These are phyloP conservation scores for Mya arenaria DNA, from an alignment of 1,140 invertebrate species.

Conservation along the genomic window DNA sequence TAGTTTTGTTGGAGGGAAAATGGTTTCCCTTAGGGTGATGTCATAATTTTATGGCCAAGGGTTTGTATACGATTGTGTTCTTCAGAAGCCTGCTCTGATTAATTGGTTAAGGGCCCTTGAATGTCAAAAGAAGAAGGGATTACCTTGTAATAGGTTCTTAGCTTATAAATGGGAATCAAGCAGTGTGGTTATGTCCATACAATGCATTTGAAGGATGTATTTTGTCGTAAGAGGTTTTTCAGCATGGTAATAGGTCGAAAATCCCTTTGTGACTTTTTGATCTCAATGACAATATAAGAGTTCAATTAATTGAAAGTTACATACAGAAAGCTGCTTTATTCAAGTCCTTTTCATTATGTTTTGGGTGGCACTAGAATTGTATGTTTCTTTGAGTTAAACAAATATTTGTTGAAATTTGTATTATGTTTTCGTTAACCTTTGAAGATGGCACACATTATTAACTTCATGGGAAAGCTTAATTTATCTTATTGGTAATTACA, in stretches of 20 bases:
- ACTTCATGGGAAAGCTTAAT: too few relatives aligned
- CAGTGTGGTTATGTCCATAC: slow-evolving; percentile 16
- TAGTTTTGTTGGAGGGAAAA: slow-evolving; percentile 18
- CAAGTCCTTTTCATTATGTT: too few relatives aligned
- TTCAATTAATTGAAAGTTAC: too few relatives aligned
- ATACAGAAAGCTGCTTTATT: too few relatives aligned
- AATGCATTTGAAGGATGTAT: slow-evolving; percentile 2
- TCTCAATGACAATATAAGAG: neutral
- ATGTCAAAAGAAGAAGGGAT: slow-evolving; percentile 30
- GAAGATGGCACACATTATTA: too few relatives aligned
- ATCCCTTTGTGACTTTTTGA: neutral
- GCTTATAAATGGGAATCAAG: neutral
- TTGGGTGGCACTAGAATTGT: too few relatives aligned
- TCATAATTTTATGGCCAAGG: slow-evolving; percentile 23
- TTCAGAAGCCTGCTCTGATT: slow-evolving; percentile 25
- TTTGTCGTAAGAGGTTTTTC: neutral
- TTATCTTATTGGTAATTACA: too few relatives aligned
- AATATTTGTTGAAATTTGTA: too few relatives aligned
- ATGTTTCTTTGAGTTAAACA: too few relatives aligned
- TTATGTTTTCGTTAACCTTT: too few relatives aligned
- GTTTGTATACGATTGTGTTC: slow-evolving; percentile 15
- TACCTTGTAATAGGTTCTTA: slow-evolving; percentile 20
- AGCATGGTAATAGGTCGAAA: neutral
- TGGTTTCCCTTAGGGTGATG: slow-evolving; percentile 25
- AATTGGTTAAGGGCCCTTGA: slow-evolving; percentile 25